phyloP scores from a whole-genome alignment of 2,797 vertebrate genomes.

The Odontamblyopus lacepedii region DNA sequence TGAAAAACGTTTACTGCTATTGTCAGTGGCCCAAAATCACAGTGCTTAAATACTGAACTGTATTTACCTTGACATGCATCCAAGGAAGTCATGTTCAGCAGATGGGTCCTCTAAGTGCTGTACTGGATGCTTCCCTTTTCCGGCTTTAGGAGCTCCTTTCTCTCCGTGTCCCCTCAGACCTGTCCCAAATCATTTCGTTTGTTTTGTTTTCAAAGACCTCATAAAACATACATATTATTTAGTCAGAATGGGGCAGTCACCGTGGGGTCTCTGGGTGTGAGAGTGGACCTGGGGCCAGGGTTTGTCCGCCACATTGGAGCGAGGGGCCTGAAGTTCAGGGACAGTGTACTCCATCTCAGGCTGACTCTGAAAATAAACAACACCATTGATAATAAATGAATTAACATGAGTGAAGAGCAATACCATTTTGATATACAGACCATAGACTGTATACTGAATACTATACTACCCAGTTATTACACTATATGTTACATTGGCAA shows the following conservation, averaged over 20 bases:
- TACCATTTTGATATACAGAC: too few relatives aligned
- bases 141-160: conserved; percentile 65
- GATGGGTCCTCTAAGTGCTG: conserved; percentile 75
- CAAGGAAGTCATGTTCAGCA: conserved; percentile 91
- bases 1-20: neutral
- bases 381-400: neutral
- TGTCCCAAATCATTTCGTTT: conserved; percentile 18
- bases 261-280: conserved; percentile 83
- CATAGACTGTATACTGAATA: too few relatives aligned
- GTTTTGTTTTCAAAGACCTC: neutral
- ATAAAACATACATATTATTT: neutral
- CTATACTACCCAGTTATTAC: neutral
- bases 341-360: conserved; percentile 87
- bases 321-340: conserved; percentile 79
- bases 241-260: conserved; percentile 64
- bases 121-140: conserved; percentile 75
- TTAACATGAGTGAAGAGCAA: neutral
- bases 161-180: conserved; percentile 73
- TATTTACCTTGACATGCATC: conserved; percentile 92
- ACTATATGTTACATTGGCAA: neutral
- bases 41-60: neutral
- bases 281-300: conserved; percentile 79
- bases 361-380: conserved; percentile 81
- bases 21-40: neutral
- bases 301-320: conserved; percentile 79